These are phyloP conservation scores for Pygoscelis antarcticus DNA, from an alignment of 2,113 vertebrate genomes.

Conservation along the genomic window DNA sequence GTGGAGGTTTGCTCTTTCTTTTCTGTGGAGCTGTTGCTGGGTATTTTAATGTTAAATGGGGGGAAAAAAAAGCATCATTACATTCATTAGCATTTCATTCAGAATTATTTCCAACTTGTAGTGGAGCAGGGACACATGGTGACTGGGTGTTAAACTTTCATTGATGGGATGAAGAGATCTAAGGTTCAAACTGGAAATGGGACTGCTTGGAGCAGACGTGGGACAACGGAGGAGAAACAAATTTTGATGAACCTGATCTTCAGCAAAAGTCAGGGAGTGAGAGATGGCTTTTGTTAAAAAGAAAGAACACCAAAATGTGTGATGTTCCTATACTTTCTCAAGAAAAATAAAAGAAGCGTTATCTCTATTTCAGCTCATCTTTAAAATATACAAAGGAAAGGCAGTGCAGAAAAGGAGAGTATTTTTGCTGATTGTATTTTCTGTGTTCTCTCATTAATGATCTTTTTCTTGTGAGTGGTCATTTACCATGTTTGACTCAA, in stretches of 20 bases:
- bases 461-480: background rate
- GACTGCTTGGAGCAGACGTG: background rate
- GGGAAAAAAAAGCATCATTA: background rate
- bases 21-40: background rate
- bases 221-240: accelerated
- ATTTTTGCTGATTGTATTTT: background rate
- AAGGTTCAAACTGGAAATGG: background rate
- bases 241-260: background rate
- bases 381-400: background rate
- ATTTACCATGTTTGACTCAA: background rate
- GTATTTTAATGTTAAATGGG: background rate
- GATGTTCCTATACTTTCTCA: background rate
- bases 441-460: background rate
- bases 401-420: background rate
- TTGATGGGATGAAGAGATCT: background rate
- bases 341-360: background rate
- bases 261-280: background rate
- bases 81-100: background rate
- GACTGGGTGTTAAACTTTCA: background rate
- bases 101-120: background rate
- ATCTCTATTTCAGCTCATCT: background rate
- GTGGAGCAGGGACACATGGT: background rate
- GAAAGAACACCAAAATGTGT: background rate
- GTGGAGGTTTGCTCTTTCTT: background rate
- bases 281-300: background rate